Evolutionary conservation across 1,140 invertebrate species (phyloP).

Genomic region (Frieseomelitta varia): DNA sequence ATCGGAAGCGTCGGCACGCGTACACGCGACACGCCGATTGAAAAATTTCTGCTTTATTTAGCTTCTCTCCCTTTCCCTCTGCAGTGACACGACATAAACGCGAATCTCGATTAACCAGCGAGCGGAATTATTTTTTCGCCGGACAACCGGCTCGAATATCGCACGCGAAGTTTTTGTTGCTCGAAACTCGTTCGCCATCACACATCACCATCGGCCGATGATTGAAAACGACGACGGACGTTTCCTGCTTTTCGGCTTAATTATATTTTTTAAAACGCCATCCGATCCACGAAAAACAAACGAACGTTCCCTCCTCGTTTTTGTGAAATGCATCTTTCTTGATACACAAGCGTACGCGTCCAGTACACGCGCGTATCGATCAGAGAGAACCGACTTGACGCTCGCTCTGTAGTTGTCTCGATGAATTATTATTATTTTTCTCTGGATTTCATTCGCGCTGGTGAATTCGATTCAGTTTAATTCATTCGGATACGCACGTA

Average conservation of each 20-base stretch:
- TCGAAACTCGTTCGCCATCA: background rate
- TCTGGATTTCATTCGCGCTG: too few species aligned
- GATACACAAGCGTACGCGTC: too few species aligned
- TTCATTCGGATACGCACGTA: too few species aligned
- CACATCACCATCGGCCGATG: background rate
- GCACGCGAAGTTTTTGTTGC: background rate
- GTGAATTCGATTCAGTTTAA: too few species aligned
- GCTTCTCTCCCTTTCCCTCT: background rate
- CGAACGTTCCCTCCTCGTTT: too few species aligned
- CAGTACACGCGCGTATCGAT: too few species aligned
- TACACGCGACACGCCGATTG: background rate
- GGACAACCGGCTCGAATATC: background rate
- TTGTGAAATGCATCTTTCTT: too few species aligned
- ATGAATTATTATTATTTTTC: too few species aligned
- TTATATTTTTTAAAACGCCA: background rate
- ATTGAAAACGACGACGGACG: background rate
- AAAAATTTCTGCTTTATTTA: conserved; percentile 3
- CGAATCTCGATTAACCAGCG: background rate
- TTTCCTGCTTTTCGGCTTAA: background rate
- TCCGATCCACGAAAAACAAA: background rate
- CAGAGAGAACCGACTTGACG: too few species aligned
- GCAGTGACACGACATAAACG: background rate
- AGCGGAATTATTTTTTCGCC: conserved; percentile 9
- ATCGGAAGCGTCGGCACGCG: too few species aligned
- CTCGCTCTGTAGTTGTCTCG: too few species aligned